Percentiles rank a stretch among this genome's conserved stretches.
phyloP scores from a whole-genome alignment of 2,888 invertebrate genomes.

The Drosophila gaucha region DNA sequence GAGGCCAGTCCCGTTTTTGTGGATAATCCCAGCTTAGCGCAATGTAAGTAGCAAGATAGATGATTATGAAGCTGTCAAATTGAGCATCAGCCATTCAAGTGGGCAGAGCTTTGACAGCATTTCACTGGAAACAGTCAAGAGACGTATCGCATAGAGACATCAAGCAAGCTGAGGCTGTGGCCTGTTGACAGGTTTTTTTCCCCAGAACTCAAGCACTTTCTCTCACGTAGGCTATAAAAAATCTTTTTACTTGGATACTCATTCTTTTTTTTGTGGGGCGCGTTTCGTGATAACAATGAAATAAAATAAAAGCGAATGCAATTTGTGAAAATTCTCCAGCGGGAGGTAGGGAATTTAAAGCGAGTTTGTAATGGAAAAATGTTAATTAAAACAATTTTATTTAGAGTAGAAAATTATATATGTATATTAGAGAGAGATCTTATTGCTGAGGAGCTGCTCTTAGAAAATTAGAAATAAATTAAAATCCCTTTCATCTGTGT shows the following conservation, averaged over 20 bases:
- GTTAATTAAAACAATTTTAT: not conserved
- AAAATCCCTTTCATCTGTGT: no score
- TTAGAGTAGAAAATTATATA: no score
- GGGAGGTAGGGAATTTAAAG: not conserved
- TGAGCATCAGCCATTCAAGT: conserved; percentile 23
- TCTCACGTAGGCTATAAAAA: conserved; percentile 74
- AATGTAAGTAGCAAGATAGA: conserved; percentile 82
- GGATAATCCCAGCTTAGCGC: conserved; percentile 85
- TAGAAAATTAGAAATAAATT: no score
- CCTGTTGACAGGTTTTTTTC: conserved; percentile 52
- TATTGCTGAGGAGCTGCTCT: not conserved
- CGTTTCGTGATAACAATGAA: conserved; percentile 36
- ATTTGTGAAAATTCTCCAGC: conserved; percentile 21
- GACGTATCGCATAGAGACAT: conserved; percentile 35
- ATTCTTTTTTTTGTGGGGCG: conserved; percentile 40
- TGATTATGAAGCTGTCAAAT: conserved; percentile 27
- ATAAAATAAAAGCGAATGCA: conserved; percentile 38
- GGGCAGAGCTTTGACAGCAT: conserved; percentile 43
- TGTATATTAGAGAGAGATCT: not conserved
- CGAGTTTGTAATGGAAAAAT: not conserved
- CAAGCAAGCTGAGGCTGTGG: conserved; percentile 14
- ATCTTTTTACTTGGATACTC: conserved; percentile 19
- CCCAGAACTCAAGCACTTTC: conserved; percentile 75
- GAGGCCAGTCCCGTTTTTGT: conserved; percentile 83
- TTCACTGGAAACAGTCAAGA: conserved; percentile 36